Evolutionary conservation across 2,888 invertebrate species (phyloP).

Genomic region (Campopleginae sp.): DNA sequence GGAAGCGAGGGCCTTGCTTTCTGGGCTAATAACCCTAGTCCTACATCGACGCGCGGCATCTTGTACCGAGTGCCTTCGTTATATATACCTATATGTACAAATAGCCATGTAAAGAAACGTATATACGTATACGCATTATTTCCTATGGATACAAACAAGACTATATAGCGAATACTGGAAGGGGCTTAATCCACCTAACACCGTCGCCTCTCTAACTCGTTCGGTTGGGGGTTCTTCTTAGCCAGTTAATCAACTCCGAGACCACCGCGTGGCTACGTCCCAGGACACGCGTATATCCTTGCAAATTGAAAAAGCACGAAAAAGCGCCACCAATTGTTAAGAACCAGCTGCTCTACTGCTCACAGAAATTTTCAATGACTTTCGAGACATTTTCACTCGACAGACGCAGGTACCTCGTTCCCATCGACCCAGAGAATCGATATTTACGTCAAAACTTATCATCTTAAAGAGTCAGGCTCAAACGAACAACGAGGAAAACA

Average conservation of each 20-base stretch:
- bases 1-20: slow-evolving; percentile 84
- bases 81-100: slow-evolving; percentile 31
- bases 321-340: not conserved
- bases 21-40: slow-evolving; percentile 84
- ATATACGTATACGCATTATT: slow-evolving; percentile 9
- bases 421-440: not conserved
- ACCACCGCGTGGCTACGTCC: not conserved
- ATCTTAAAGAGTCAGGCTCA: not conserved
- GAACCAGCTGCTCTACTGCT: not conserved
- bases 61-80: slow-evolving; percentile 46
- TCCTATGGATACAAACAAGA: not conserved
- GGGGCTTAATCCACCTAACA: not conserved
- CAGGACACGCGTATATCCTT: not conserved
- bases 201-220: not conserved
- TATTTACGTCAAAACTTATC: not conserved
- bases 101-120: not conserved
- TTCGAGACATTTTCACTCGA: not conserved
- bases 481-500: not conserved
- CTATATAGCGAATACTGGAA: slow-evolving; percentile 5
- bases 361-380: not conserved
- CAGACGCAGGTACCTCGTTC: not conserved
- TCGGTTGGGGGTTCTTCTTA: not conserved
- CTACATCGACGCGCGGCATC: slow-evolving; percentile 80
- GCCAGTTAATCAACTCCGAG: not conserved
- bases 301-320: not conserved